These are phyloP conservation scores for Solenodon paradoxus DNA, from an alignment of 2,113 vertebrate species.

Conservation along the genomic window DNA sequence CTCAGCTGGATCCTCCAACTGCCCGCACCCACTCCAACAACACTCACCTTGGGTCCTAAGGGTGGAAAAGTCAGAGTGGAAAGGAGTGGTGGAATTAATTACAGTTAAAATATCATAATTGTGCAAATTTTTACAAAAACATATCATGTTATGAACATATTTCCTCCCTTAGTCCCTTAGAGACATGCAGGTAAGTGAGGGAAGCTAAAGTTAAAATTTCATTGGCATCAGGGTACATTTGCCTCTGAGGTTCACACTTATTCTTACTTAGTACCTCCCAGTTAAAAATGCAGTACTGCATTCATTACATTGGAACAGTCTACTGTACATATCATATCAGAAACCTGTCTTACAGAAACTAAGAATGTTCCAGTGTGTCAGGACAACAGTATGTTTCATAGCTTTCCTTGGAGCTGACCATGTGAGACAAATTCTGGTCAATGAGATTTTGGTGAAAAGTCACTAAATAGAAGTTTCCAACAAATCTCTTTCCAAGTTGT, in stretches of 20 bases:
- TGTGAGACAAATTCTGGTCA: not conserved
- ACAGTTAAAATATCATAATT: not conserved
- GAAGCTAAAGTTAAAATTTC: not conserved
- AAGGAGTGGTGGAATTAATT: not conserved
- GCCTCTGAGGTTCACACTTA: not conserved
- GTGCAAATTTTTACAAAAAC: not conserved
- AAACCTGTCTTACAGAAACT: not conserved
- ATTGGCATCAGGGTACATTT: not conserved
- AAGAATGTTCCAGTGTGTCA: not conserved
- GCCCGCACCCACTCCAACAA: not conserved
- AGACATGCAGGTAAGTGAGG: not conserved
- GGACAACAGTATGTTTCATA: not conserved
- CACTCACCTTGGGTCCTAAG: not conserved
- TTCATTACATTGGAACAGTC: not conserved
- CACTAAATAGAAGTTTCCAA: not conserved
- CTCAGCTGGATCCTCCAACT: slow-evolving; percentile 2
- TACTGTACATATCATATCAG: not conserved
- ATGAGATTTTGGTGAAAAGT: not conserved
- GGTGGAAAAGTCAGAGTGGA: not conserved
- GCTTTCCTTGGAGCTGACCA: not conserved
- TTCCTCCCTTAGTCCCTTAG: not conserved
- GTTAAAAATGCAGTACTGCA: not conserved
- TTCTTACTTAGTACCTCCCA: not conserved
- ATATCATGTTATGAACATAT: not conserved
- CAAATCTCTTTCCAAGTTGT: not conserved